phyloP scores from a whole-genome alignment of 1,140 invertebrate species.

The Caligus rogercresseyi region DNA sequence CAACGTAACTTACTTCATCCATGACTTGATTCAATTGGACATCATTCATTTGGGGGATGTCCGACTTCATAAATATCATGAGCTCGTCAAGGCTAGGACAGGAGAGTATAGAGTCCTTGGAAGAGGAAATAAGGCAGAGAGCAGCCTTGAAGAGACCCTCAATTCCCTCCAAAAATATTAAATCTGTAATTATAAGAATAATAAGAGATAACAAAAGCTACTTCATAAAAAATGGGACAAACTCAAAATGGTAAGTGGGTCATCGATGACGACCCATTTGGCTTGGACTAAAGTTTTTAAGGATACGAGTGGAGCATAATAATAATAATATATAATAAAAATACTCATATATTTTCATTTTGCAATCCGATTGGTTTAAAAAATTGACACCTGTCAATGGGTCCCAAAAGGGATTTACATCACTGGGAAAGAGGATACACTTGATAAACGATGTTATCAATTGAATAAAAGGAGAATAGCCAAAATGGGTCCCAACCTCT shows the following conservation, averaged over 20 bases:
- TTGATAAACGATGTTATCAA: no score
- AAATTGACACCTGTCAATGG: no score
- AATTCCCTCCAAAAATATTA: slow-evolving; percentile 69
- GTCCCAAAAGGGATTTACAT: no score
- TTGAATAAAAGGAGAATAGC: no score
- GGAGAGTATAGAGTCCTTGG: slow-evolving; percentile 59
- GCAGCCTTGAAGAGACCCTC: slow-evolving; percentile 79
- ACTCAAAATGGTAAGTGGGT: not conserved
- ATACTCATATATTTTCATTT: no score
- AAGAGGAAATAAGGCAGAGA: slow-evolving; percentile 57
- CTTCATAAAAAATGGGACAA: not conserved
- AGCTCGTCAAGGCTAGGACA: slow-evolving; percentile 79
- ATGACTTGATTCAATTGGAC: slow-evolving; percentile 44
- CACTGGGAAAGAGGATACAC: no score
- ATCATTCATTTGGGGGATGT: slow-evolving; percentile 33
- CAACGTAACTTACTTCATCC: slow-evolving; percentile 39
- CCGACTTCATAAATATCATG: slow-evolving; percentile 71
- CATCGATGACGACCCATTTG: no score
- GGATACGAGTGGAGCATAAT: no score
- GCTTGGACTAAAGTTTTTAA: no score
- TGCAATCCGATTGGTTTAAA: no score
- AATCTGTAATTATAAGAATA: slow-evolving; percentile 38
- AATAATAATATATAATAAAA: no score
- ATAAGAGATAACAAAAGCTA: not conserved
- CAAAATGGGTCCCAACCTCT: no score